Conservation (phyloP, 1,140 invertebrate genomes). For the Zaprionus inermis region DNA sequence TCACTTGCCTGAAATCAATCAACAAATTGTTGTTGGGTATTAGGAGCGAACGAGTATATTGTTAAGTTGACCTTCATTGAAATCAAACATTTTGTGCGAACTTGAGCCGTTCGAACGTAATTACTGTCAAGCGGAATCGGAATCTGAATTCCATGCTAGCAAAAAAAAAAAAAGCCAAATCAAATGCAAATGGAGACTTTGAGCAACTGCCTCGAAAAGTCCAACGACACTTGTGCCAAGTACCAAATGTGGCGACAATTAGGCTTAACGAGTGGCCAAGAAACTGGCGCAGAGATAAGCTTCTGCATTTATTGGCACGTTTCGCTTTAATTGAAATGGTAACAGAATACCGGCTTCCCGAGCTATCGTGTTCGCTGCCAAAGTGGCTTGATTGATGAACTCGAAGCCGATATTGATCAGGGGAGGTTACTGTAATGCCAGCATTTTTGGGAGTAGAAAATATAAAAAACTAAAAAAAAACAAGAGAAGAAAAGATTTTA, state of each 20-base stretch:
- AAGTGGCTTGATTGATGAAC: not conserved
- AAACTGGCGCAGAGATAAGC: conserved; percentile 41
- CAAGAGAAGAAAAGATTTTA: too few species aligned
- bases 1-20: conserved; percentile 70
- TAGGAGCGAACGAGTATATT: conserved; percentile 64
- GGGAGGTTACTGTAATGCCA: too few species aligned
- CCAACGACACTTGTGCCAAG: conserved; percentile 38
- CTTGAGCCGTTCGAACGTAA: conserved; percentile 73
- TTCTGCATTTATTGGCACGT: conserved; percentile 43
- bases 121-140: conserved; percentile 64
- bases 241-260: conserved; percentile 46
- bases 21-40: conserved; percentile 61
- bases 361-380: not conserved
- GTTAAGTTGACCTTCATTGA: conserved; percentile 61
- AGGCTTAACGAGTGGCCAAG: conserved; percentile 30
- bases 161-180: conserved; percentile 4
- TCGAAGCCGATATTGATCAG: conserved; percentile 1
- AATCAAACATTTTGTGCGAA: conserved; percentile 73
- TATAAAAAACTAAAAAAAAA: too few species aligned
- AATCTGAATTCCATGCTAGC: conserved; percentile 46
- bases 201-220: conserved; percentile 52
- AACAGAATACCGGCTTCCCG: conserved; percentile 12
- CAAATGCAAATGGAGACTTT: conserved; percentile 42
- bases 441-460: too few species aligned
- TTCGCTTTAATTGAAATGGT: conserved; percentile 39